Evolutionary conservation across 2,797 vertebrate species (phyloP).

Genomic region (Melanotaenia parkinsoni): DNA sequence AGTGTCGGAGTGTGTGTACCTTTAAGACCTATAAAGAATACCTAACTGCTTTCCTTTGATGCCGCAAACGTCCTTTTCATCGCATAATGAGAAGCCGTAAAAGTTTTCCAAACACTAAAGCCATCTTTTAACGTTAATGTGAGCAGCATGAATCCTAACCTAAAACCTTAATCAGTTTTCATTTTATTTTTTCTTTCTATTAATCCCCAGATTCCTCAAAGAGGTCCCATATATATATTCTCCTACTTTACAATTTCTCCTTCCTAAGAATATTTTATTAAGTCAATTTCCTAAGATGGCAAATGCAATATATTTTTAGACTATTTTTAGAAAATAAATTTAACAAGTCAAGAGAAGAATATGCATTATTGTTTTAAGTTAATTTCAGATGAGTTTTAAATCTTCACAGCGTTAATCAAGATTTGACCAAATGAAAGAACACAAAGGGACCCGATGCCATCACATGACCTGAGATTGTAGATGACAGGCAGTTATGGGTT

Average conservation of each 20-base stretch:
- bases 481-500: background rate
- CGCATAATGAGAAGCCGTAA: constrained; percentile 37
- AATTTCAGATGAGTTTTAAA: constrained; percentile 58
- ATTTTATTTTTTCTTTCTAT: constrained; percentile 42
- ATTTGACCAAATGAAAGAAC: constrained; percentile 70
- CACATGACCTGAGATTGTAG: constrained; percentile 27
- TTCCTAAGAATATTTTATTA: constrained; percentile 83
- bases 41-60: constrained; percentile 60
- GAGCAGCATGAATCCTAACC: constrained; percentile 29
- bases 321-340: constrained; percentile 79
- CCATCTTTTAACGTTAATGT: constrained; percentile 60
- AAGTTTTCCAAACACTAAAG: constrained; percentile 47
- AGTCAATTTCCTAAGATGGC: constrained; percentile 80
- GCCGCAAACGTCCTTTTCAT: constrained; percentile 39
- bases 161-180: constrained; percentile 44
- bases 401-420: constrained; percentile 52
- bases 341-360: constrained; percentile 53
- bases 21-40: constrained; percentile 55
- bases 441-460: constrained; percentile 25
- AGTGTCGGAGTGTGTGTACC: constrained; percentile 47
- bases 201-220: constrained; percentile 60
- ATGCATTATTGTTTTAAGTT: constrained; percentile 59
- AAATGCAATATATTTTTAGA: constrained; percentile 86
- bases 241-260: constrained; percentile 76
- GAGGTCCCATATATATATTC: constrained; percentile 77